Evolutionary conservation across 2,888 invertebrate genomes (phyloP).

Genomic region (Rhopalosiphum nymphaeae): DNA sequence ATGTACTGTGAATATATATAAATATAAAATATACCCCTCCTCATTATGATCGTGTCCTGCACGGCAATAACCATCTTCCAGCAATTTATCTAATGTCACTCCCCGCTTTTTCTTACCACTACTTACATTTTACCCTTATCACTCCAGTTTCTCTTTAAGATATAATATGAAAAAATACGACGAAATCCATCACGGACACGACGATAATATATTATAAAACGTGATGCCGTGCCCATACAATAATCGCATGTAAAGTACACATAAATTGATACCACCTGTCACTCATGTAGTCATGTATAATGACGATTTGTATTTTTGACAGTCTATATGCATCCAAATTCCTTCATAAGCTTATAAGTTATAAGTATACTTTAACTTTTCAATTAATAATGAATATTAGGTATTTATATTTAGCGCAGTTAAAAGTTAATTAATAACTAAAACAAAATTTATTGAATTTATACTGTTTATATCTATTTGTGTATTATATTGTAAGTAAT

Average conservation of each 20-base stretch:
- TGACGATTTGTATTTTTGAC: neutral
- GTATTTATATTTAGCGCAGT: too few species aligned
- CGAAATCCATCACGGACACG: neutral
- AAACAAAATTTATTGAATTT: too few species aligned
- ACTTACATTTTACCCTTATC: neutral
- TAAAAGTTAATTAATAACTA: too few species aligned
- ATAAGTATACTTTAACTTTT: neutral
- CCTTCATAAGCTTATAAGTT: neutral
- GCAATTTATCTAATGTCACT: slow-evolving; percentile 26
- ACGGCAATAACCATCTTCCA: neutral
- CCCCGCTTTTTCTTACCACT: neutral
- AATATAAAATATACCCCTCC: neutral
- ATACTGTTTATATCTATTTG: too few species aligned
- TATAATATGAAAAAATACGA: neutral
- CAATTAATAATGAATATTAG: neutral
- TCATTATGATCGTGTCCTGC: neutral
- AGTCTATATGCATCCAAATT: neutral
- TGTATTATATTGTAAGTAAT: neutral
- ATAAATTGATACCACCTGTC: slow-evolving; percentile 33
- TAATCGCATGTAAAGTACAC: slow-evolving; percentile 11
- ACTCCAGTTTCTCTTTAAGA: neutral
- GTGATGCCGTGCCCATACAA: neutral
- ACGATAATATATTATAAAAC: neutral
- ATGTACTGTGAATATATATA: neutral
- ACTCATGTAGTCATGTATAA: neutral